phyloP scores from a whole-genome alignment of 2,113 vertebrate species.

The Dasyprocta punctata region DNA sequence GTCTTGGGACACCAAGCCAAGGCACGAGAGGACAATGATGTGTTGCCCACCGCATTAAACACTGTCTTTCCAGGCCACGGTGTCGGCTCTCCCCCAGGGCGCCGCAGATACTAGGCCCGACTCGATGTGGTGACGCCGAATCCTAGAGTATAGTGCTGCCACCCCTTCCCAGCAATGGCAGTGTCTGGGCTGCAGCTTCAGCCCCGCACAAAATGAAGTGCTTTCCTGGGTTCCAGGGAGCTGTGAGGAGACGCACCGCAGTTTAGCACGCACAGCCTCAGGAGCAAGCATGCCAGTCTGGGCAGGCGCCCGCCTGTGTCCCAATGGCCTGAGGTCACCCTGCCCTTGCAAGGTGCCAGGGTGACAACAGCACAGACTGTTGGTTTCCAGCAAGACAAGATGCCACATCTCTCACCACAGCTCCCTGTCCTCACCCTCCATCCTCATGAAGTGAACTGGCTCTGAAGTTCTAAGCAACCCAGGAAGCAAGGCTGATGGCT shows the following conservation, averaged over 20 bases:
- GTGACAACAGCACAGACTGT: not conserved
- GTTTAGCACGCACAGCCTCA: accelerated
- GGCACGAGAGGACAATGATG: accelerated
- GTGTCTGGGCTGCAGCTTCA: not conserved
- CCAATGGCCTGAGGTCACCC: accelerated
- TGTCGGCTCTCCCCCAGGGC: not conserved
- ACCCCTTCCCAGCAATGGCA: not conserved
- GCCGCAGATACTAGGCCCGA: too few relatives aligned
- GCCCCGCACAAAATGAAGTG: not conserved
- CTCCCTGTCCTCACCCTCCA: not conserved
- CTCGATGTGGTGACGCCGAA: accelerated
- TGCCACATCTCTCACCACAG: not conserved
- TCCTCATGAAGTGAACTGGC: not conserved
- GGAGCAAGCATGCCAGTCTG: accelerated
- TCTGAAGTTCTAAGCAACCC: not conserved
- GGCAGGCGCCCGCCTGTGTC: not conserved
- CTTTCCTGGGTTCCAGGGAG: not conserved
- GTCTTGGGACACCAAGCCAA: not conserved
- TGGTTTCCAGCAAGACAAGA: not conserved
- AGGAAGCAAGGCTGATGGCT: not conserved
- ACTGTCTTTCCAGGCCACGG: not conserved
- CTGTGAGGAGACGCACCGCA: not conserved
- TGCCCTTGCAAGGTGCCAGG: not conserved
- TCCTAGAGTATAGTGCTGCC: not conserved
- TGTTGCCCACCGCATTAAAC: too few relatives aligned